These are phyloP conservation scores for Clarias batrachus DNA, from an alignment of 2,113 vertebrate species.

Conservation along the genomic window DNA sequence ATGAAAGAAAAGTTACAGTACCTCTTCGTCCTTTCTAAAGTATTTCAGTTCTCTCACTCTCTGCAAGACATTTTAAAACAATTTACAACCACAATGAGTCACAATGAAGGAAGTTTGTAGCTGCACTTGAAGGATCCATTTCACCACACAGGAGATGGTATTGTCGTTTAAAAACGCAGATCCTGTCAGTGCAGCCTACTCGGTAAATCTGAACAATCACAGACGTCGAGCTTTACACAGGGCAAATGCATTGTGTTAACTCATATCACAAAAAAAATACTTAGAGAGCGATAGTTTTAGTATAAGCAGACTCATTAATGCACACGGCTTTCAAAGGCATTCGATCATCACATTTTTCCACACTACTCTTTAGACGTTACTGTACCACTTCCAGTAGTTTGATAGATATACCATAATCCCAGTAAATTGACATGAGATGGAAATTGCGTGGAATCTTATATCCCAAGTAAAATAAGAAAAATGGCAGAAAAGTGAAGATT, in stretches of 20 bases:
- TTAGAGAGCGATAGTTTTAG: neutral
- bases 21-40: conserved; percentile 39
- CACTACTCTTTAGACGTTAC: neutral
- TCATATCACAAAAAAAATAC: neutral
- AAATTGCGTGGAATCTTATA: conserved; percentile 48
- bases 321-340: conserved; percentile 32
- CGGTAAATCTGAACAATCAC: conserved; percentile 30
- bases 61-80: conserved; percentile 60
- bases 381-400: conserved; percentile 41
- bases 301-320: conserved; percentile 11
- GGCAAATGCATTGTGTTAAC: neutral
- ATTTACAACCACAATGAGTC: conserved; percentile 64
- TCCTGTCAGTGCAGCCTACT: conserved; percentile 17
- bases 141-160: conserved; percentile 54
- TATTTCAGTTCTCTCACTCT: conserved; percentile 32
- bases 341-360: conserved; percentile 43
- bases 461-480: conserved; percentile 57
- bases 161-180: conserved; percentile 53
- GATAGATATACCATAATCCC: conserved; percentile 56
- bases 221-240: conserved; percentile 16
- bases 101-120: conserved; percentile 59
- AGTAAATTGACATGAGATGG: conserved; percentile 55
- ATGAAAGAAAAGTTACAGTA: conserved; percentile 35
- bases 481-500: conserved; percentile 46
- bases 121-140: conserved; percentile 54